Conservation (phyloP, 2,797 vertebrate genomes). For the Coccyzus lansbergi region DNA sequence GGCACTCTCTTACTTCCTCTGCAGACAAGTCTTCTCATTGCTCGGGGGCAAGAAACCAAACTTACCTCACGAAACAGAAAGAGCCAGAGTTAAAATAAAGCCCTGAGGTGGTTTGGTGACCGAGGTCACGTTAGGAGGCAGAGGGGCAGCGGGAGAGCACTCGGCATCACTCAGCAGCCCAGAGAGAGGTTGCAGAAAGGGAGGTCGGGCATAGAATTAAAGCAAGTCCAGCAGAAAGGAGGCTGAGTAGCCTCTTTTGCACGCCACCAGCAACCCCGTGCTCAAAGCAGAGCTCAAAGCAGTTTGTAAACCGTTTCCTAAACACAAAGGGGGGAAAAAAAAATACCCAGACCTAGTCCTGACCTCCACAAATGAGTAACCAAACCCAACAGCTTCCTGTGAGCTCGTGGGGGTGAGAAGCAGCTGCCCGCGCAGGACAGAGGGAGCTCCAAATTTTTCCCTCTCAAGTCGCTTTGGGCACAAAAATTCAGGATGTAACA, state of each 20-base stretch:
- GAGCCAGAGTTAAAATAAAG: constrained; percentile 76
- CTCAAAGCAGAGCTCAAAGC: constrained; percentile 27
- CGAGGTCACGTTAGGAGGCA: constrained; percentile 63
- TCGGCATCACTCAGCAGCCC: constrained; percentile 67
- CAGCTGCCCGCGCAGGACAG: not conserved
- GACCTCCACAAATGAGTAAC: constrained; percentile 60
- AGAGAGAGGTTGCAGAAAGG: constrained; percentile 25
- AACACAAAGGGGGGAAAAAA: constrained; percentile 63
- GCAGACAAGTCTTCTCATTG: constrained; percentile 69
- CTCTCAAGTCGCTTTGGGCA: not conserved
- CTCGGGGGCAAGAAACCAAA: constrained; percentile 83
- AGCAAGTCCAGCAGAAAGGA: not conserved
- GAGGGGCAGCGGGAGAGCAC: constrained; percentile 33
- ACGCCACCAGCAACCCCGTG: constrained; percentile 24
- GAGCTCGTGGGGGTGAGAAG: not conserved
- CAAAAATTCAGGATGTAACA: not conserved
- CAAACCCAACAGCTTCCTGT: constrained; percentile 52
- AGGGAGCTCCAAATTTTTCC: not conserved
- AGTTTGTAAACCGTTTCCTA: constrained; percentile 67
- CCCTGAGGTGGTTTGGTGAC: constrained; percentile 84
- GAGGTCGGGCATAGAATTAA: constrained; percentile 35
- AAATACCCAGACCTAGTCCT: constrained; percentile 43
- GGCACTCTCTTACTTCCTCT: constrained; percentile 91
- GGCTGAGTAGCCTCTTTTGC: constrained; percentile 31
- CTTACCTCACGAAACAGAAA: constrained; percentile 76